Evolutionary conservation across 2,888 invertebrate genomes (phyloP), one percentile per base, ranked within the genome.

Genomic region (Blastobasis adustella): DNA sequence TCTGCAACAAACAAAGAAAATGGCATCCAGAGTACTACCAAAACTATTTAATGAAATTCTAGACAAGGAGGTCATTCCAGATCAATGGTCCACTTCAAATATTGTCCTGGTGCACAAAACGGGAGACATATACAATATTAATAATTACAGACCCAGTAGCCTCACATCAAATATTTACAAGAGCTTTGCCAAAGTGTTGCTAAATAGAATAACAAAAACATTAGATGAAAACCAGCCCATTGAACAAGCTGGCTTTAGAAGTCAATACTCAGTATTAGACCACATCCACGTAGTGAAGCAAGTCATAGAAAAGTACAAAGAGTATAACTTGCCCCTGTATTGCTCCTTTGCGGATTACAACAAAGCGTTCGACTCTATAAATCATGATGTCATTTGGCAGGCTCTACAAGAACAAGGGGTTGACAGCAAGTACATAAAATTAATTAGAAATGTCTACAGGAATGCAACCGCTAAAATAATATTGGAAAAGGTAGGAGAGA

Each of bases 211-310:
- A 36, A 53, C 58, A 41, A 53, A 49, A 9, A 40, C 10, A 4
- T 10, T 62, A 6, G 63, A 65, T 23, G 57, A 57, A 46, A 49
- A 59, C 8, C 60, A 63, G 49, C 60, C 61, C 5, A 55, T 7
- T 6, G 62, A 62, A 49, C 60, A 62, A 47, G 62, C 61, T 7
- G 62, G 60, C 1, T 65, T 62, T 47, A 44, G 59, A 9, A 45
- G 37, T 5, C 51, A 47, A 5, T 62, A 51, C 37, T 62, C 59
- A 23, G 58, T 58, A 0, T 37, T 59, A 0, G 60, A 66, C 38
- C 63, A 63, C 23, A 61, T 65, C 2, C 57, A 60, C 7, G 49
- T 49, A 4, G 40, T 61, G 7, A 59, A 49, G 45, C 61, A 63
- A 46, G 10, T 57, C 5, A 54, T 58, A 5, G 44, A 55, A 40